Base-by-base conservation (phyloP, 1,140 invertebrate species). In the Harpegnathos saltator region DNA sequence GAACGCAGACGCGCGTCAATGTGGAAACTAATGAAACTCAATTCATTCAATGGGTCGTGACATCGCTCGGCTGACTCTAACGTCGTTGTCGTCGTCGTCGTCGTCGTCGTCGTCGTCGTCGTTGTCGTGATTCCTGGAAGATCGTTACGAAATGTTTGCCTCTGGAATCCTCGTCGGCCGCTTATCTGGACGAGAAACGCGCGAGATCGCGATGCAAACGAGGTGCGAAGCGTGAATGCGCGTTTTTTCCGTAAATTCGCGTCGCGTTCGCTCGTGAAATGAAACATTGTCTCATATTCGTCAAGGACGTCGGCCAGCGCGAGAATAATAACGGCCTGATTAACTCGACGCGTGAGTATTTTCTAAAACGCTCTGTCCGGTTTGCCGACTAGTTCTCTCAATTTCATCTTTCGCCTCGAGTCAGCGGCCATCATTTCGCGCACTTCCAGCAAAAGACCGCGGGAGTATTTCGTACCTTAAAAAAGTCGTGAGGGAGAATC, bases 61-160 rank as follows among this genome's bases (percentile, higher is more conserved):
- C 73, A 38, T 71, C 59, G 73, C 74, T 68, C 19, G 29, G 54
- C 75, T 78, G 65, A 78, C 33, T 69, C 52, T 69, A 58, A 69
- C 29, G 58, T 80, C 44, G 65, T 44, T 11, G 38, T 44, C 11
- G 38, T 48, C 48, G 56, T 50, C n/a, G 33, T 33, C 1, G 33
- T 48, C 48, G 44, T n/a, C 29, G 58, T 80, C 44, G 65, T 44
- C 7, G 38, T 44, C 11, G 38, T 48, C 48, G 56, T 50, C n/a
- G n/a, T n/a, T n/a, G n/a, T 50, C n/a, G 24, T 15, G 38, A 69
- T 78, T 78, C 72, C 22, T 59, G 75, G 75, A 65, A 84, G 19
- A 54, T 14, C 52, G 33, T 71, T 65, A 33, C 75, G 11, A 71
- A 44, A 59, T 48, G 33, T 59, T 48, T 74, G 15, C n/a, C 29